These are phyloP conservation scores for Hippoglossus stenolepis DNA, from an alignment of 2,113 vertebrate species.

Conservation along the genomic window DNA sequence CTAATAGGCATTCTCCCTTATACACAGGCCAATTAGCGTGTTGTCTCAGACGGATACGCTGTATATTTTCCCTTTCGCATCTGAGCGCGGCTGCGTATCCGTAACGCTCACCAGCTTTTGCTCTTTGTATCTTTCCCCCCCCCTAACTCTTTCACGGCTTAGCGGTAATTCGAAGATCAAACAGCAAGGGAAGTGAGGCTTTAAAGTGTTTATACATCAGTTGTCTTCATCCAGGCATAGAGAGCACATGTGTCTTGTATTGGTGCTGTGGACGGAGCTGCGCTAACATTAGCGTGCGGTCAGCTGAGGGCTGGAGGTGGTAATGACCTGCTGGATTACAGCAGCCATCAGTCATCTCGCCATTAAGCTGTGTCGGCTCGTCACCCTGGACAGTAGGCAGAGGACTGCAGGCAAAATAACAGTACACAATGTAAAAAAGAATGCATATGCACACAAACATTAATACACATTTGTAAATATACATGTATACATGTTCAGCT, in stretches of 20 bases:
- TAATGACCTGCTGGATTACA: conserved; percentile 74
- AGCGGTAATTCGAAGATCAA: conserved; percentile 34
- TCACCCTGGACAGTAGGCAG: conserved; percentile 48
- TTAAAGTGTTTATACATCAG: conserved; percentile 42
- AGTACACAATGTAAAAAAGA: neutral
- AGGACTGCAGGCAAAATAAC: conserved; percentile 9
- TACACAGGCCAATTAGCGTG: conserved; percentile 61
- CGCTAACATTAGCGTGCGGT: conserved; percentile 58
- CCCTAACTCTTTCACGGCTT: conserved; percentile 29
- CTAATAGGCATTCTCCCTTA: conserved; percentile 61
- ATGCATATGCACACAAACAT: neutral
- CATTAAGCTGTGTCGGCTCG: conserved; percentile 63
- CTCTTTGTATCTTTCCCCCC: neutral
- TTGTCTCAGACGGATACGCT: conserved; percentile 42
- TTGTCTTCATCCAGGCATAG: conserved; percentile 27
- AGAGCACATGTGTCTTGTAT: conserved; percentile 34
- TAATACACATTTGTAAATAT: conserved; percentile 3
- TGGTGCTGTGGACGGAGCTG: conserved; percentile 25
- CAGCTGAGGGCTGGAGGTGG: conserved; percentile 62
- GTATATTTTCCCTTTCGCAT: conserved; percentile 33
- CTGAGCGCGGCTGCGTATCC: neutral
- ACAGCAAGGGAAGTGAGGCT: conserved; percentile 32
- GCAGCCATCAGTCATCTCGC: conserved; percentile 69
- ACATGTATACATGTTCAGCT: neutral
- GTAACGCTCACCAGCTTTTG: conserved; percentile 15